Evolutionary conservation across 2,113 vertebrate species (phyloP).

Genomic region (Narcine bancroftii): DNA sequence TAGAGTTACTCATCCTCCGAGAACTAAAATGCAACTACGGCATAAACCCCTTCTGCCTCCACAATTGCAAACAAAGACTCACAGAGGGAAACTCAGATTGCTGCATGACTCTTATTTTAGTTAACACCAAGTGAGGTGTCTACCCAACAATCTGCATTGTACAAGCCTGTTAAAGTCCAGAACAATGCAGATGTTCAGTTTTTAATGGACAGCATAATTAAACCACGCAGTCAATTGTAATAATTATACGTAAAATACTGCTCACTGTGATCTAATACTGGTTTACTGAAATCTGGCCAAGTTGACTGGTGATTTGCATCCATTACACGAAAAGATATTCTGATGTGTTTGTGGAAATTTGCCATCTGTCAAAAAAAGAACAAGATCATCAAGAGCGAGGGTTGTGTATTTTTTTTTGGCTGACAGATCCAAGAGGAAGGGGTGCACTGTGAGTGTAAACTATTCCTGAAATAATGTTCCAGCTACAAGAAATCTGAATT

Average conservation of each 20-base stretch:
- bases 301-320: not conserved
- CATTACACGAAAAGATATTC: not conserved
- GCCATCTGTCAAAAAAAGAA: not conserved
- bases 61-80: not conserved
- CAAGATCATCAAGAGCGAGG: not conserved
- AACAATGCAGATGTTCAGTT: not conserved
- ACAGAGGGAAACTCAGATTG: not conserved
- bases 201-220: not conserved
- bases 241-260: conserved; percentile 13
- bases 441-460: not conserved
- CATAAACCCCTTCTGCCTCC: not conserved
- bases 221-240: not conserved
- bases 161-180: not conserved
- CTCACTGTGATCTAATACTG: not conserved
- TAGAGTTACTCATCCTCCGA: no score
- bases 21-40: not conserved
- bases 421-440: not conserved
- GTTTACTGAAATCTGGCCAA: conserved; percentile 2
- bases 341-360: not conserved
- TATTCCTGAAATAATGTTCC: not conserved
- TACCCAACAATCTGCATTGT: not conserved
- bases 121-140: not conserved
- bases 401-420: not conserved
- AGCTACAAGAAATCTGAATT: not conserved
- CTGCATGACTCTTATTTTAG: not conserved